A percentile compares a stretch with the other conserved stretches of the same genome.
Conservation (phyloP, 2,113 vertebrate genomes). For the Crypturellus undulatus region DNA sequence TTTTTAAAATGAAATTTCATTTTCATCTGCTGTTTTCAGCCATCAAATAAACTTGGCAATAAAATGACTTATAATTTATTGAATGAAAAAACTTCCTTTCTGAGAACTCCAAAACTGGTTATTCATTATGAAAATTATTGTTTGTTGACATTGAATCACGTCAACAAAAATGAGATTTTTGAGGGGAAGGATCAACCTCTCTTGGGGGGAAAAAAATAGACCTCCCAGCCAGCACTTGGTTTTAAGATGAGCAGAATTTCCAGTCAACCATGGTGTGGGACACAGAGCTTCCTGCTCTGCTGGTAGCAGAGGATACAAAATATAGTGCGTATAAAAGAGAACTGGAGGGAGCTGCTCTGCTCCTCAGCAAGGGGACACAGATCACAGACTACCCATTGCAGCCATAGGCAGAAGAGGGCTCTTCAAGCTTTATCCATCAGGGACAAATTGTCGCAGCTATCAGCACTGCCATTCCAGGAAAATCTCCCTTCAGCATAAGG, state of each 20-base stretch:
- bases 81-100: neutral
- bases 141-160: neutral
- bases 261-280: neutral
- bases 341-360: neutral
- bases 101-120: neutral
- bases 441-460: neutral
- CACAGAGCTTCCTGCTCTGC: neutral
- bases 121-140: neutral
- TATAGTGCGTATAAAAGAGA: neutral
- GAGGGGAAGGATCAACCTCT: neutral
- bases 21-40: neutral
- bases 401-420: neutral
- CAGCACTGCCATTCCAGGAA: neutral
- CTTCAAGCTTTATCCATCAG: neutral
- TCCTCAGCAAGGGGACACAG: neutral
- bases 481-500: neutral
- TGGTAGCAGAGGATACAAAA: neutral
- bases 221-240: neutral
- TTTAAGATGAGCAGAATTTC: neutral
- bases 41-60: neutral
- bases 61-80: neutral
- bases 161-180: neutral
- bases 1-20: neutral
- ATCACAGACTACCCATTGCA: fast-evolving
- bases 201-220: fast-evolving